Percentiles rank a stretch among this genome's conserved stretches.
Evolutionary conservation across 1,140 invertebrate species (phyloP).

Genomic region (Scaptomyza graminum): DNA sequence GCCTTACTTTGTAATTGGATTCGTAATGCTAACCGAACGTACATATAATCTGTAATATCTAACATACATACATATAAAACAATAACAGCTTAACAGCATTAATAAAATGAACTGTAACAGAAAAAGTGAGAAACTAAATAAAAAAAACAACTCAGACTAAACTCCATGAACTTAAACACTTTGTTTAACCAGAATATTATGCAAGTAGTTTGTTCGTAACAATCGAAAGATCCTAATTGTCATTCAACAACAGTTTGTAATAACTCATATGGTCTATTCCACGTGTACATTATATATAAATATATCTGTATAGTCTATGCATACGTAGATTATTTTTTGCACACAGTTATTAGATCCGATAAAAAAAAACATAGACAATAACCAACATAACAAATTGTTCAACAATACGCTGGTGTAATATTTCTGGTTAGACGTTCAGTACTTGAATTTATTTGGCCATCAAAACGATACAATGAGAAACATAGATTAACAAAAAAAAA

Average conservation of each 20-base stretch:
- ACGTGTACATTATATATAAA: slow-evolving; percentile 9
- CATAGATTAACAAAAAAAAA: slow-evolving; percentile 13
- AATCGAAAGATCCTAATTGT: slow-evolving; percentile 30
- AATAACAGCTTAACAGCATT: slow-evolving; percentile 49
- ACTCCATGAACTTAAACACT: slow-evolving; percentile 66
- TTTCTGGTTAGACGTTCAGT: slow-evolving; percentile 84
- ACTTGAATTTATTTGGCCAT: slow-evolving; percentile 83
- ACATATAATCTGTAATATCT: slow-evolving; percentile 55
- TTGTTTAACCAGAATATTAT: slow-evolving; percentile 83
- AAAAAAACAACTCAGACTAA: slow-evolving; percentile 65
- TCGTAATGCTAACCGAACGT: slow-evolving; percentile 81
- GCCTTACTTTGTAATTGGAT: slow-evolving; percentile 85
- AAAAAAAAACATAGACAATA: slow-evolving; percentile 63
- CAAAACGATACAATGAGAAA: slow-evolving; percentile 40
- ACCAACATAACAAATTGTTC: slow-evolving; percentile 75
- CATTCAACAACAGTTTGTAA: slow-evolving; percentile 20
- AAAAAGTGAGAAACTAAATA: slow-evolving; percentile 58
- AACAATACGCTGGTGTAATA: slow-evolving; percentile 84
- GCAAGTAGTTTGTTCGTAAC: slow-evolving; percentile 82
- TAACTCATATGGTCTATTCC: slow-evolving; percentile 12
- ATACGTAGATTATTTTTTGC: slow-evolving; percentile 41
- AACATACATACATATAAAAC: slow-evolving; percentile 47
- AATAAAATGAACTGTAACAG: slow-evolving; percentile 18
- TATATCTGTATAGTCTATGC: slow-evolving; percentile 23
- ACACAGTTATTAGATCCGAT: slow-evolving; percentile 55